Conservation (phyloP, 2,888 invertebrate species). For the Drosophila maculinotata region DNA sequence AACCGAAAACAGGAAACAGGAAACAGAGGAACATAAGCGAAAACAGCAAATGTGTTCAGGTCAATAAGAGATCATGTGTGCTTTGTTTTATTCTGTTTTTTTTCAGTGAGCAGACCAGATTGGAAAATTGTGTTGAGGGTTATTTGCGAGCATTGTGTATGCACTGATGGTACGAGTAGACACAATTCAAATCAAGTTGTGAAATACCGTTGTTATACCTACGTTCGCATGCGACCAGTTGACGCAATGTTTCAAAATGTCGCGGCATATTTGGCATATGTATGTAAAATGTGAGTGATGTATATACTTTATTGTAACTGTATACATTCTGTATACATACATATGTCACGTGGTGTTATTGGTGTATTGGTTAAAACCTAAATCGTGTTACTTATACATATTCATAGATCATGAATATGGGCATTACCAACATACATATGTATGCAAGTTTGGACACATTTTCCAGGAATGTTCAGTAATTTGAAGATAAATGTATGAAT, state of each 20-base stretch:
- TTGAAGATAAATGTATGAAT: slow-evolving; percentile 7
- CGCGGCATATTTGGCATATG: slow-evolving; percentile 3
- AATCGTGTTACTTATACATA: too few species aligned
- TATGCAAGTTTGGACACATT: neutral
- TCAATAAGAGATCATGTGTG: too few species aligned
- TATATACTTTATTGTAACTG: neutral
- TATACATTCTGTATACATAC: neutral
- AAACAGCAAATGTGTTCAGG: too few species aligned
- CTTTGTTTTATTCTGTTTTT: too few species aligned
- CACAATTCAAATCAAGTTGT: neutral
- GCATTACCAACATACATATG: slow-evolving; percentile 1
- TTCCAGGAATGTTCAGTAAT: neutral
- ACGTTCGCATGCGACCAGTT: slow-evolving; percentile 18
- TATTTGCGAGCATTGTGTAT: too few species aligned
- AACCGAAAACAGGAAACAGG: too few species aligned
- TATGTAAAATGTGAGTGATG: slow-evolving; percentile 3
- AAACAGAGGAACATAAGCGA: too few species aligned
- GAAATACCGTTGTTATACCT: neutral
- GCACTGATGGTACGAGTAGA: neutral
- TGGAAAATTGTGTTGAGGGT: too few species aligned
- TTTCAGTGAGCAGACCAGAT: too few species aligned
- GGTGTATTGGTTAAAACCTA: neutral
- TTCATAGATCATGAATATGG: slow-evolving; percentile 8
- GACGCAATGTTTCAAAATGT: slow-evolving; percentile 13
- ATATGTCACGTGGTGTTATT: neutral